These are phyloP conservation scores for Sebastes goodei DNA, from an alignment of 2,797 vertebrate genomes.

Conservation along the genomic window DNA sequence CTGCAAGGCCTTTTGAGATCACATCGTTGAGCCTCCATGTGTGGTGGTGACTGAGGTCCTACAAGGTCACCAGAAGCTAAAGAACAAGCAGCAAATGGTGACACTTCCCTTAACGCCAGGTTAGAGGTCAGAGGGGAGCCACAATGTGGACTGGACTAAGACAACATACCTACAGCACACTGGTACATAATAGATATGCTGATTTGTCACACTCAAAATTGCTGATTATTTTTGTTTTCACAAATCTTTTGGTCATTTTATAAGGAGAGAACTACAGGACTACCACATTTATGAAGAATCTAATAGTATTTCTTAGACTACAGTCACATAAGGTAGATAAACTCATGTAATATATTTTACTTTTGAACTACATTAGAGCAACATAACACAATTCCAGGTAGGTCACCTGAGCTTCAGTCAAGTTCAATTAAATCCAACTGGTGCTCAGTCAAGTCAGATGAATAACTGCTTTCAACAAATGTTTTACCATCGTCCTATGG, in stretches of 20 bases:
- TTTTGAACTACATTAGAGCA: not conserved
- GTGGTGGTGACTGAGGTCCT: constrained; percentile 45
- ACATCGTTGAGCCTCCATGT: constrained; percentile 25
- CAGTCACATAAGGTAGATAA: not conserved
- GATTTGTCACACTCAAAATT: not conserved
- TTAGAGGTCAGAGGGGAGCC: constrained; percentile 60
- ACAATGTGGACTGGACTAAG: not conserved
- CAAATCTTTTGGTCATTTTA: not conserved
- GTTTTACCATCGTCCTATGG: not conserved
- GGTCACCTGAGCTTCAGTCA: not conserved
- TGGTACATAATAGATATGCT: not conserved
- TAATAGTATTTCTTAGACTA: not conserved
- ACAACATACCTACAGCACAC: constrained; percentile 53
- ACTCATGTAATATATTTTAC: not conserved
- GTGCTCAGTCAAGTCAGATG: not conserved
- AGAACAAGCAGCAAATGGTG: constrained; percentile 67
- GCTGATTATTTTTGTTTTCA: not conserved
- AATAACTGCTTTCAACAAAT: not conserved
- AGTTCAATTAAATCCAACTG: not conserved
- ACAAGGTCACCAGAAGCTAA: constrained; percentile 51
- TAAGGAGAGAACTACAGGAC: not conserved
- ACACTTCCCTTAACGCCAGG: constrained; percentile 47
- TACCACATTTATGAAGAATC: not conserved
- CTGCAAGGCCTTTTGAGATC: constrained; percentile 6
- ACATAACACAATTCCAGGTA: not conserved